Base-by-base conservation (phyloP, 2,113 vertebrate species). In the Casuarius casuarius region DNA sequence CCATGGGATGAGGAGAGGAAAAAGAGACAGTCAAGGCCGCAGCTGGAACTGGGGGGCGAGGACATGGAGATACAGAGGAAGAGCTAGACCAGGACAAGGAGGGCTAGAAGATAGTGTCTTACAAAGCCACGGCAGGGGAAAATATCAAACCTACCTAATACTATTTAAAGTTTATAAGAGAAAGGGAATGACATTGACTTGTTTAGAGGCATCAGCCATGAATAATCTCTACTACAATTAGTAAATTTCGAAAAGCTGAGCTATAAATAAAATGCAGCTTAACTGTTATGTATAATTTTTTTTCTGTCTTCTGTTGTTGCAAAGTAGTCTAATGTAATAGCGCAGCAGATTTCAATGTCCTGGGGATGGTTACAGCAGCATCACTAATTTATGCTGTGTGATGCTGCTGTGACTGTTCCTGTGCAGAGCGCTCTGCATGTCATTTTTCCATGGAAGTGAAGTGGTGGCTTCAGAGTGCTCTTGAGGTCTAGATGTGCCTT, bases 241-340 rank as follows among this genome's bases (percentile, higher is more conserved):
- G 54, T 73, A 85, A 91, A 92, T 61, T 84, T 78, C 38, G 68
- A 78, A 75, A 84, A 90, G 58, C 89, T 79, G 54, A 78, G 56
- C 58, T 67, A 21, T 85, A 66, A 65, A 59, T 61, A 67, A 83
- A 10, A 13, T 51, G 20, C 1, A 1, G 42, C 28, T 35, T 93
- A 44, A 58, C 46, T 52, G 63, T 14, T 86, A 40, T 33, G n/a
- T 74, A 25, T 94, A 2, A 38, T 49, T 87, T 65, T 28, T 28
- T 54, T 16, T 2, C 54, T n/a, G 14, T 88, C 22, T 75, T 83
- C 56, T 87, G n/a, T 40, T 74, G 3, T 72, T 87, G 84, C 66
- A 40, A 46, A 88, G 90, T 58, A 58, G 56, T 75, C 72, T 92
- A 35, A 8, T 77, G 81, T 49, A 42, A 17, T 35, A 89, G 62